Evolutionary conservation across 2,797 vertebrate species (phyloP).

Genomic region (Lophius americanus): DNA sequence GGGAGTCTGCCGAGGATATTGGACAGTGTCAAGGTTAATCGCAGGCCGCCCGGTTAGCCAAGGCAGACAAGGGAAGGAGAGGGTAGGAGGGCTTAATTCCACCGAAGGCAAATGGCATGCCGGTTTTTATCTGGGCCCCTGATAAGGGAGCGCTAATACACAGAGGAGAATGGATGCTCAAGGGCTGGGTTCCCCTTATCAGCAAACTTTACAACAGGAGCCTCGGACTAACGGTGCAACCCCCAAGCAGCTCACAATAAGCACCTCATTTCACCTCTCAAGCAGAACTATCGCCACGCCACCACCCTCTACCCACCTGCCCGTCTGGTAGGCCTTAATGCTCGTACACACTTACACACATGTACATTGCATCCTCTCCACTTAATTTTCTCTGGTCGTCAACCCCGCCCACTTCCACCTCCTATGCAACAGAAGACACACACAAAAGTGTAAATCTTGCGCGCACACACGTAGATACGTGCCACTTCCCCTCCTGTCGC

Average conservation of each 20-base stretch:
- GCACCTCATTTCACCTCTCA: conserved; percentile 99
- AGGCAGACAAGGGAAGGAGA: conserved; percentile 97
- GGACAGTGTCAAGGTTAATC: conserved; percentile 99
- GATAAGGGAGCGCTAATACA: conserved; percentile 99
- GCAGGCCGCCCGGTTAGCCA: conserved; percentile 98
- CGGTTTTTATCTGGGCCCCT: conserved; percentile 97
- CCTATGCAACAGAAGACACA: conserved; percentile 51
- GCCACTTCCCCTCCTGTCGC: conserved; percentile 48
- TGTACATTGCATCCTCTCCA: conserved; percentile 63
- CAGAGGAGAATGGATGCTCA: conserved; percentile 99
- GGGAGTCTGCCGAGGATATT: conserved; percentile 99
- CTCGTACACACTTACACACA: conserved; percentile 62
- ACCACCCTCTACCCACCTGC: conserved; percentile 63
- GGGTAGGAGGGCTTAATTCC: conserved; percentile 97
- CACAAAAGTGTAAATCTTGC: conserved; percentile 28
- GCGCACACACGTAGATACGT: neutral
- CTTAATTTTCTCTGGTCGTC: conserved; percentile 67
- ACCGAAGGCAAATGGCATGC: conserved; percentile 99
- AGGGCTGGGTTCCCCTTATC: conserved; percentile 99
- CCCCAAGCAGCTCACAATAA: conserved; percentile 98
- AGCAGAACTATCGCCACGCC: conserved; percentile 99
- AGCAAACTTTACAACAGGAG: conserved; percentile 99
- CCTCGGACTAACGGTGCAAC: conserved; percentile 92
- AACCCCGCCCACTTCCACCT: conserved; percentile 53
- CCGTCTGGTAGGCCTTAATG: conserved; percentile 49